Percentiles rank a stretch among this genome's conserved stretches.
phyloP scores from a whole-genome alignment of 2,113 vertebrate species.

The Micromys minutus region DNA sequence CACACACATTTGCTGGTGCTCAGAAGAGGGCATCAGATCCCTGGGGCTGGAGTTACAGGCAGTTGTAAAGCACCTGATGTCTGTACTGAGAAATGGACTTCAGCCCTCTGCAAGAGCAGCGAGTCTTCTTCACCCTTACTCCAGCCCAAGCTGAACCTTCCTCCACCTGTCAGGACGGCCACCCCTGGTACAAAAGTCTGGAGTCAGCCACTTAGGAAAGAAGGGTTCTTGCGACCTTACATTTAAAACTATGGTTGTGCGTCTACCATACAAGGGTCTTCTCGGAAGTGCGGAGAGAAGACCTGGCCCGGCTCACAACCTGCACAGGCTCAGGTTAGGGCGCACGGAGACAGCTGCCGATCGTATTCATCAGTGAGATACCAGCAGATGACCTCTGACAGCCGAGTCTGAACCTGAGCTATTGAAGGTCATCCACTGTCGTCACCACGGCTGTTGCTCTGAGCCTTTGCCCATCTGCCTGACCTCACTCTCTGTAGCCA shows the following conservation, averaged over 20 bases:
- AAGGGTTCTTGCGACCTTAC: not conserved
- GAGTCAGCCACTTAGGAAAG: not conserved
- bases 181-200: not conserved
- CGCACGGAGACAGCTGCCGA: not conserved
- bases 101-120: no score
- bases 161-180: not conserved
- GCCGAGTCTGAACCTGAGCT: not conserved
- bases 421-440: not conserved
- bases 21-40: not conserved
- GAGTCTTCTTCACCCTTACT: no score
- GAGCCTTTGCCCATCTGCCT: no score
- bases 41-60: not conserved
- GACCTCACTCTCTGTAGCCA: not conserved
- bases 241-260: not conserved
- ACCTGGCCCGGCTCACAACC: not conserved
- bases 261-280: not conserved
- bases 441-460: not conserved
- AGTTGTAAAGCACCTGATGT: not conserved
- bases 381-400: not conserved
- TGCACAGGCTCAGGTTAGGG: not conserved
- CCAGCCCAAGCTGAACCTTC: no score
- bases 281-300: not conserved
- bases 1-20: no score
- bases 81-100: no score
- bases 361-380: not conserved